Evolutionary conservation across 2,113 vertebrate genomes (phyloP).

Genomic region (Indri indri): DNA sequence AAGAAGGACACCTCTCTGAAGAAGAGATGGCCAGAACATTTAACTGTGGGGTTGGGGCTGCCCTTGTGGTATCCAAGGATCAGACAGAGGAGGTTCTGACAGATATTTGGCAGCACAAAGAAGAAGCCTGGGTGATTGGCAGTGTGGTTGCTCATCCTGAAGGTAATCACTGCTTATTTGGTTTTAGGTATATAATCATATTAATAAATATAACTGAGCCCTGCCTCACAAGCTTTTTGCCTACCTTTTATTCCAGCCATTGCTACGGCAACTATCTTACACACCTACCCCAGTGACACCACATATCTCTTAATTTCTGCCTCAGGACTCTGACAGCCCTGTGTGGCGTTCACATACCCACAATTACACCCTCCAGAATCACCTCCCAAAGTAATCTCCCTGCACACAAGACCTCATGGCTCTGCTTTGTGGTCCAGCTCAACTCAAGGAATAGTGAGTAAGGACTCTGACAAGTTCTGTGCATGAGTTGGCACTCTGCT

Average conservation of each 20-base stretch:
- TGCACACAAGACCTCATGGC: fast-evolving
- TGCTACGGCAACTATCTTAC: neutral
- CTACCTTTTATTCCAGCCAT: neutral
- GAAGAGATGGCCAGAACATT: constrained; percentile 96
- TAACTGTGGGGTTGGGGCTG: constrained; percentile 94
- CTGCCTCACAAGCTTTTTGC: neutral
- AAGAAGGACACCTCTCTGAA: constrained; percentile 90
- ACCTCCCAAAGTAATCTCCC: neutral
- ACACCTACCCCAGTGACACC: no score
- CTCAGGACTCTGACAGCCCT: neutral
- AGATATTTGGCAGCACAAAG: constrained; percentile 84
- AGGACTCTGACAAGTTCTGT: neutral
- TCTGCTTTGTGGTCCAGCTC: neutral
- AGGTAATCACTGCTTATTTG: constrained; percentile 80
- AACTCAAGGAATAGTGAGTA: neutral
- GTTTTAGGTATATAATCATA: neutral
- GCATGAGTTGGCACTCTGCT: neutral
- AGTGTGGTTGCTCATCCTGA: constrained; percentile 83
- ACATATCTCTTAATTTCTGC: neutral
- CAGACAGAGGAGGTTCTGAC: constrained; percentile 87
- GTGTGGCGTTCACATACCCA: neutral
- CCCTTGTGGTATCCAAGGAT: constrained; percentile 88
- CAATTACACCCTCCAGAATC: neutral
- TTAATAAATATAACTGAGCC: neutral
- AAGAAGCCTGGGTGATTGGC: constrained; percentile 93